Conservation (phyloP, 2,113 vertebrate species). For the Salvelinus namaycush region DNA sequence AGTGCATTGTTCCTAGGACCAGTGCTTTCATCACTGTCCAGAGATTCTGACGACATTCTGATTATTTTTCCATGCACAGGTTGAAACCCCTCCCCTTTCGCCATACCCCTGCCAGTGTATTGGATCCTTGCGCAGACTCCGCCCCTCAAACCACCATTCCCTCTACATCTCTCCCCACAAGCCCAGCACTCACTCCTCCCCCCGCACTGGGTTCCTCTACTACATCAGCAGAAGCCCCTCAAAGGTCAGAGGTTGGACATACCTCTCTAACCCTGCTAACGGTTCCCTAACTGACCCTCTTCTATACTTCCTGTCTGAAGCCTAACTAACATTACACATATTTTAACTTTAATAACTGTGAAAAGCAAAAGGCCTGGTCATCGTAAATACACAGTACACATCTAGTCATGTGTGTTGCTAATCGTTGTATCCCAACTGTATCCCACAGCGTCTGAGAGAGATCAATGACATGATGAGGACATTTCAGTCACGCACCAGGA, state of each 20-base stretch:
- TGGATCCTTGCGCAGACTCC: not conserved
- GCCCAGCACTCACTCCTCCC: not conserved
- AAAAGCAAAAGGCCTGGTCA: not conserved
- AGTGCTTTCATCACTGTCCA: not conserved
- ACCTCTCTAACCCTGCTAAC: too few relatives aligned
- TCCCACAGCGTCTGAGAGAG: constrained; percentile 4
- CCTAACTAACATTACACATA: not conserved
- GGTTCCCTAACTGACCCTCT: not conserved
- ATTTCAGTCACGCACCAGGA: not conserved
- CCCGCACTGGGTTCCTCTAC: not conserved
- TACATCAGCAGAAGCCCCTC: not conserved
- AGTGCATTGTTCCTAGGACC: not conserved
- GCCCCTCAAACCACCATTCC: not conserved
- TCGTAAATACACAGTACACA: not conserved
- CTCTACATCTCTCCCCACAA: constrained; percentile 1
- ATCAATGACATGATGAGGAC: constrained; percentile 13
- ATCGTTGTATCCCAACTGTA: not conserved
- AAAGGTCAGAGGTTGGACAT: not conserved
- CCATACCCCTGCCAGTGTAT: not conserved
- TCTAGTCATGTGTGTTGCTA: not conserved
- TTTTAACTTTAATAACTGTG: not conserved
- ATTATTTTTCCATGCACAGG: not conserved
- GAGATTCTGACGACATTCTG: not conserved
- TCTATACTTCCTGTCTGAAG: not conserved
- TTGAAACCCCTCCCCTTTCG: constrained; percentile 5